Conservation (phyloP, 2,113 vertebrate species). For the Ursus arctos region DNA sequence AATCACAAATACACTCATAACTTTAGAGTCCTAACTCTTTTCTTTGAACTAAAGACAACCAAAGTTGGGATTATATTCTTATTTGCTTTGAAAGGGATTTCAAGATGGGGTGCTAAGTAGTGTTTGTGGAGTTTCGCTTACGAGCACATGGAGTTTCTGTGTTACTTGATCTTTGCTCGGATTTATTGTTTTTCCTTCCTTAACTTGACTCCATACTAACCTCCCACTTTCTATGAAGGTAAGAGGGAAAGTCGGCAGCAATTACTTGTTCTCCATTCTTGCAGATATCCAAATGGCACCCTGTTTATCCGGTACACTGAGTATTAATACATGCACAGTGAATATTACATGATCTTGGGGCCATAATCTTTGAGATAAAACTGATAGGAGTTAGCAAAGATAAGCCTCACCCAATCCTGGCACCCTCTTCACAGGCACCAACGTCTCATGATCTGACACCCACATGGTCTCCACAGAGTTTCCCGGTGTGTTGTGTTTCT, state of each 20-base stretch:
- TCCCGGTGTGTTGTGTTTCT: fast-evolving
- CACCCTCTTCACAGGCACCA: neutral
- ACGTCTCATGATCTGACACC: neutral
- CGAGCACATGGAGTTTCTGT: neutral
- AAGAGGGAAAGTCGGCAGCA: neutral
- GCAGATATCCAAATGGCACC: neutral
- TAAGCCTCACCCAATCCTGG: neutral
- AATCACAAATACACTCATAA: neutral
- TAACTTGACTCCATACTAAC: neutral
- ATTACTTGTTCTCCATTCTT: neutral
- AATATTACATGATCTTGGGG: neutral
- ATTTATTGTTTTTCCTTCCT: neutral
- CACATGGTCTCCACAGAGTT: fast-evolving
- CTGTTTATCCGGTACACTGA: neutral
- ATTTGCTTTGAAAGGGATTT: neutral
- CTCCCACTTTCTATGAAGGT: neutral
- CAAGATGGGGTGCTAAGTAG: neutral
- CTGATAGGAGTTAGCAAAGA: neutral
- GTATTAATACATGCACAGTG: fast-evolving
- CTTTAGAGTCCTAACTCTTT: too few relatives aligned
- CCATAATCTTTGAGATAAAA: neutral
- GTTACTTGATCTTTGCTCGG: neutral
- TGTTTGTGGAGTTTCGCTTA: neutral
- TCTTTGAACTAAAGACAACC: neutral
- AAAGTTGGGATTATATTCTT: neutral